phyloP scores from a whole-genome alignment of 1,140 invertebrate genomes.

The Trachymyrmex cornetzi region DNA sequence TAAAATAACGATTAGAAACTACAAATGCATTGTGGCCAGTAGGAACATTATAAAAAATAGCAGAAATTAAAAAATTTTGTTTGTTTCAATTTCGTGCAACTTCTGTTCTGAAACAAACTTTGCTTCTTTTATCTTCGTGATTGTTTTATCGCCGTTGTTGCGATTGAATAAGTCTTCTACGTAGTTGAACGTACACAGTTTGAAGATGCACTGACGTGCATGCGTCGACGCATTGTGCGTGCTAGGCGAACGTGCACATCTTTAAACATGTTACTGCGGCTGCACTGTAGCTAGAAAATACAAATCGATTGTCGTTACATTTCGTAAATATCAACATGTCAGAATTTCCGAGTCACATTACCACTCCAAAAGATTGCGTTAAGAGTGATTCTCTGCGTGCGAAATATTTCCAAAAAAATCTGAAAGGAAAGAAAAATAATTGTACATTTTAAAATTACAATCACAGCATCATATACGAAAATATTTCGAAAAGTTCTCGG shows the following conservation, averaged over 20 bases:
- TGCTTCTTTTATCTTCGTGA: slow-evolving; percentile 55
- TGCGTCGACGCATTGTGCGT: slow-evolving; percentile 42
- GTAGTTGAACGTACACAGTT: slow-evolving; percentile 14
- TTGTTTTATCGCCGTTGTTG: slow-evolving; percentile 56
- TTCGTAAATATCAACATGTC: not conserved
- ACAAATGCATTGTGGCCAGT: not conserved
- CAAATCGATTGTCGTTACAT: slow-evolving; percentile 20
- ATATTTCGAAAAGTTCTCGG: not conserved
- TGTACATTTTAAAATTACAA: not conserved
- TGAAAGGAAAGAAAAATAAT: not conserved
- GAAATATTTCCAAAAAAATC: slow-evolving; percentile 13
- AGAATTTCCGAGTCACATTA: slow-evolving; percentile 4
- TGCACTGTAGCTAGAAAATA: not conserved
- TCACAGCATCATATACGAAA: not conserved
- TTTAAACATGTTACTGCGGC: not conserved
- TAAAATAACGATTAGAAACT: not conserved
- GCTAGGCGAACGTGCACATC: slow-evolving; percentile 10
- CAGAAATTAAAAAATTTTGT: not conserved
- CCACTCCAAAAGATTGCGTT: too few species aligned
- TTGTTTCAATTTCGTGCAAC: not conserved
- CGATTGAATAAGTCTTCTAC: slow-evolving; percentile 62
- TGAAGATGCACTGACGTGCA: slow-evolving; percentile 31
- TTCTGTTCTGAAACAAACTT: not conserved
- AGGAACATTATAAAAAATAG: not conserved
- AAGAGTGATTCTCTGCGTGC: not conserved